These are phyloP conservation scores for Eupithecia subumbrata DNA, from an alignment of 2,888 invertebrate genomes.

Conservation along the genomic window DNA sequence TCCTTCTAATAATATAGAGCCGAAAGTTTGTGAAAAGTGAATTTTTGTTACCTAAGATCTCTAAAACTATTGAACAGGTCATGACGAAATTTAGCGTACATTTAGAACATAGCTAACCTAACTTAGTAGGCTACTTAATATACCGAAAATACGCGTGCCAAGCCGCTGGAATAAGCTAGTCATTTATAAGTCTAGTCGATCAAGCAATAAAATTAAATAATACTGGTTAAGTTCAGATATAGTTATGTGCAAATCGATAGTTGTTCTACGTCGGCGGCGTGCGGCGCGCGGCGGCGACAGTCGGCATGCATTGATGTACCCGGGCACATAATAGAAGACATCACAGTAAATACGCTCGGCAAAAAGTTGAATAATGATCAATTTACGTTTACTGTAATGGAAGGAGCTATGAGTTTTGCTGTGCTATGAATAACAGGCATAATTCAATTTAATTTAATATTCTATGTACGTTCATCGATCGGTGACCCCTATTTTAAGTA, in stretches of 20 bases:
- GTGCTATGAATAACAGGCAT: not conserved
- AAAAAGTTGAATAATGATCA: conserved; percentile 9
- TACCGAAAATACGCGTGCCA: too few relatives aligned
- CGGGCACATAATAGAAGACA: not conserved
- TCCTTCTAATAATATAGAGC: too few relatives aligned
- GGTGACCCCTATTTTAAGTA: too few relatives aligned
- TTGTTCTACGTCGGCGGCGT: conserved; percentile 20
- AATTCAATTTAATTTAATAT: too few relatives aligned
- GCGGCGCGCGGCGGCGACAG: conserved; percentile 30
- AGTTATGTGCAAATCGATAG: conserved; percentile 1
- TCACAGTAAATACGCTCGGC: conserved; percentile 7
- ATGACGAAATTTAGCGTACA: too few relatives aligned
- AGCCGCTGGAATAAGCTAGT: too few relatives aligned
- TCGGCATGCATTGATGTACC: conserved; percentile 58
- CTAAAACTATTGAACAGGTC: too few relatives aligned
- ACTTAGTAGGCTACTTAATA: too few relatives aligned
- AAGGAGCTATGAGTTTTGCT: not conserved
- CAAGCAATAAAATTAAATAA: not conserved
- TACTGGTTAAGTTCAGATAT: not conserved
- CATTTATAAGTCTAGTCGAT: not conserved
- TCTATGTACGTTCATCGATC: too few relatives aligned
- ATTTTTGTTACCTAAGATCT: too few relatives aligned
- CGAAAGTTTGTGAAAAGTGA: too few relatives aligned
- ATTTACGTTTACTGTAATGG: conserved; percentile 8
- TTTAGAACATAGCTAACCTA: too few relatives aligned